Base-by-base conservation (phyloP, 2,797 vertebrate genomes). In the Diplodus sargus region DNA sequence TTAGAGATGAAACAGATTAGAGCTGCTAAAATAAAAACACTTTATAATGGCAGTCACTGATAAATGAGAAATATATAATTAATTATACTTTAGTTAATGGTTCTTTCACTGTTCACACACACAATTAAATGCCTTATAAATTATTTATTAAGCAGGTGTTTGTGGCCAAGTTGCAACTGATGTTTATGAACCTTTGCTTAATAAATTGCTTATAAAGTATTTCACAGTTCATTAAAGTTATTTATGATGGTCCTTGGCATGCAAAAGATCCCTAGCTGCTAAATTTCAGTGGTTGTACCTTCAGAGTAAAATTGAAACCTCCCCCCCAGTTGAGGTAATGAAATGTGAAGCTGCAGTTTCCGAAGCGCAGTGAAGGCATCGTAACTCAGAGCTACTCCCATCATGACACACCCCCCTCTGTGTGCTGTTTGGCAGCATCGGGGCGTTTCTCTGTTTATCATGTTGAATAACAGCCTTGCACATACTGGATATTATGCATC, bases 381-480 rank as follows among this genome's bases (percentile, higher is more conserved):
- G 0, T 10, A 6, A 8, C 7, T 51, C 74, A 18, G 30, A 64
- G 83, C 72, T 48, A 60, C 90, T 60, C 86, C 83, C 89, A 68
- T 72, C 70, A 4, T 79, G 89, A 90, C 91, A 90, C 91, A 90
- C 90, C 90, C 88, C 89, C 89, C 70, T 83, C 66, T 74, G 76
- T 63, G 80, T 71, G 82, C n/a, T 58, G 62, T 74, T 74, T 57
- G 80, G 74, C 85, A 79, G 83, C 86, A 61, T 49, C 63, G 64
- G 78, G 82, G 84, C 82, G 83, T 87, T 85, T 84, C 72, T 81
- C 68, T 71, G 85, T 81, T 72, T 67, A 56, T 79, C n/a, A 3
- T 62, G 73, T 64, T 70, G 70, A 79, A 78, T 67, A 85, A 68
- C 80, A 56, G 58, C 7, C 68, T 4, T 52, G 22, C 62, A 28